phyloP scores from a whole-genome alignment of 1,140 invertebrate species.

The Heliconius eleuchia region DNA sequence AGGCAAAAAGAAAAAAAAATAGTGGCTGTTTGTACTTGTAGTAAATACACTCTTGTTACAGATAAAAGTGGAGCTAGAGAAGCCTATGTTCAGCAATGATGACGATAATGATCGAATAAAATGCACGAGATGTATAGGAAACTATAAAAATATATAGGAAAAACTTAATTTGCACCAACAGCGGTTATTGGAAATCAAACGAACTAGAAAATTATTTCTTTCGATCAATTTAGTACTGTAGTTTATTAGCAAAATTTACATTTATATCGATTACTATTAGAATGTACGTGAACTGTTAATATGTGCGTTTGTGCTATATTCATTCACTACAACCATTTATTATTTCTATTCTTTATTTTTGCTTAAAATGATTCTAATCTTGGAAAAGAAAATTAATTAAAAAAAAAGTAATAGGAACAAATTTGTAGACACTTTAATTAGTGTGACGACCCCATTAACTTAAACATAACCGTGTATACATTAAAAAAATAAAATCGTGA shows the following conservation, averaged over 20 bases:
- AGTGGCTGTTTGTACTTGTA: too few relatives aligned
- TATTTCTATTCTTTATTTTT: not conserved
- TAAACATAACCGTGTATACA: too few relatives aligned
- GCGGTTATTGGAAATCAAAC: not conserved
- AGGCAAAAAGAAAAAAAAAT: too few relatives aligned
- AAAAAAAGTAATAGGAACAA: too few relatives aligned
- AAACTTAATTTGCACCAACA: not conserved
- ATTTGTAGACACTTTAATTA: too few relatives aligned
- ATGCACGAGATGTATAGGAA: not conserved
- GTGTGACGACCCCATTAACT: too few relatives aligned
- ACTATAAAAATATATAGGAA: not conserved
- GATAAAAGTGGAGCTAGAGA: too few relatives aligned
- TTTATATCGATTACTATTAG: not conserved
- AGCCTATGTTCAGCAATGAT: too few relatives aligned
- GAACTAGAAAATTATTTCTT: not conserved
- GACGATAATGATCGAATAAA: not conserved
- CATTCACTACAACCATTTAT: not conserved
- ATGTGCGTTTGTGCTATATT: not conserved
- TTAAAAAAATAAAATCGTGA: too few relatives aligned
- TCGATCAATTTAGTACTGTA: not conserved
- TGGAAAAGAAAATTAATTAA: too few relatives aligned
- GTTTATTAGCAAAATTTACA: conserved; percentile 4
- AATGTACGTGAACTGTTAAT: not conserved
- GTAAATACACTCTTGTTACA: too few relatives aligned
- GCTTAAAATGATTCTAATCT: not conserved